Conservation (phyloP, 92 coral and sea anemone species). For the Scolanthus callimorphus region DNA sequence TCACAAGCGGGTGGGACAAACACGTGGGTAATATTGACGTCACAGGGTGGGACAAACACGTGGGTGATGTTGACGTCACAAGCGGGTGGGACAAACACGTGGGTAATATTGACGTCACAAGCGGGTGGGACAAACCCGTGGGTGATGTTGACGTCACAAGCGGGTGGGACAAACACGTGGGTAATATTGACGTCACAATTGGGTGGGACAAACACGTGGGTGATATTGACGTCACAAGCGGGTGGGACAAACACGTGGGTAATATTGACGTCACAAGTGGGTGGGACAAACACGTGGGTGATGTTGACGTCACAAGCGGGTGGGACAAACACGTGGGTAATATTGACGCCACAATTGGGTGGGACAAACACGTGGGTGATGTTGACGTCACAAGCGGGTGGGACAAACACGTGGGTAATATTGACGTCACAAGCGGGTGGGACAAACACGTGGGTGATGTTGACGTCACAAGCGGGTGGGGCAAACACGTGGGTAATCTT, state of each 20-base stretch:
- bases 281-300: too few species aligned
- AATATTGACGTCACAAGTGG: conserved; percentile 36
- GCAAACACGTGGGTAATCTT: neutral
- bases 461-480: neutral
- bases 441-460: neutral
- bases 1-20: neutral
- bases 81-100: neutral
- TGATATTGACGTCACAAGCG: neutral
- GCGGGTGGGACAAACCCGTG: neutral
- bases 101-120: neutral
- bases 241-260: neutral
- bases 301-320: too few species aligned
- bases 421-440: neutral
- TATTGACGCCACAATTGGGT: neutral
- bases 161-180: neutral
- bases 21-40: neutral
- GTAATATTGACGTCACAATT: neutral
- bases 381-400: neutral
- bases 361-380: neutral
- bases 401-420: neutral
- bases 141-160: neutral
- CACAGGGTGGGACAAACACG: neutral
- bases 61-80: neutral
- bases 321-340: neutral
- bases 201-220: neutral